Evolutionary conservation across 2,113 vertebrate genomes (phyloP).

Genomic region (Tetraodon nigroviridis): DNA sequence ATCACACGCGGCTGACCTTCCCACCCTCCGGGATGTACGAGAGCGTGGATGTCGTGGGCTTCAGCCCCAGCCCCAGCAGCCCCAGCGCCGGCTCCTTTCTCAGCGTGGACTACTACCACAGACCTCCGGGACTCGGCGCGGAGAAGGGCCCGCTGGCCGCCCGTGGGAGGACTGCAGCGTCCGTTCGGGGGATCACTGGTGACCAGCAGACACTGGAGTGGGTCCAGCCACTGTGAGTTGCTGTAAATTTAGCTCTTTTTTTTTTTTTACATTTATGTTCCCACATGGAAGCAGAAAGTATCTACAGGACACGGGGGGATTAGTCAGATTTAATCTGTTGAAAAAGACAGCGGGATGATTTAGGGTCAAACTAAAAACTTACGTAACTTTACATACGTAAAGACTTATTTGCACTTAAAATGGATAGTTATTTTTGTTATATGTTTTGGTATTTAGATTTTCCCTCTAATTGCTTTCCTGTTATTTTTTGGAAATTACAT

Average conservation of each 20-base stretch:
- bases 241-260: neutral
- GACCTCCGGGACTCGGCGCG: constrained; percentile 58
- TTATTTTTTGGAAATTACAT: neutral
- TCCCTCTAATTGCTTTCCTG: neutral
- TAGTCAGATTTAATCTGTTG: neutral
- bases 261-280: neutral
- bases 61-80: constrained; percentile 58
- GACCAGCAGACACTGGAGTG: constrained; percentile 58
- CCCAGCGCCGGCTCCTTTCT: constrained; percentile 58
- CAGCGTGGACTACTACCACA: constrained; percentile 69
- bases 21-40: constrained; percentile 58
- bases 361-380: too few species aligned
- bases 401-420: neutral
- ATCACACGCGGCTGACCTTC: constrained; percentile 24
- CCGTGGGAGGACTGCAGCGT: constrained; percentile 44
- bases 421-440: neutral
- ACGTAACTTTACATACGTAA: too few species aligned
- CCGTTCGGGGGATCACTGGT: constrained; percentile 53
- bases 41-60: constrained; percentile 63
- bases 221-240: constrained; percentile 67
- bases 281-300: neutral
- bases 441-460: too few species aligned
- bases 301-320: neutral
- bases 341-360: constrained; percentile 1
- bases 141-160: constrained; percentile 59